Percentiles rank a stretch among this genome's conserved stretches.
phyloP scores from a whole-genome alignment of 92 coral and sea anemone genomes.

The Parazoanthus darwini region DNA sequence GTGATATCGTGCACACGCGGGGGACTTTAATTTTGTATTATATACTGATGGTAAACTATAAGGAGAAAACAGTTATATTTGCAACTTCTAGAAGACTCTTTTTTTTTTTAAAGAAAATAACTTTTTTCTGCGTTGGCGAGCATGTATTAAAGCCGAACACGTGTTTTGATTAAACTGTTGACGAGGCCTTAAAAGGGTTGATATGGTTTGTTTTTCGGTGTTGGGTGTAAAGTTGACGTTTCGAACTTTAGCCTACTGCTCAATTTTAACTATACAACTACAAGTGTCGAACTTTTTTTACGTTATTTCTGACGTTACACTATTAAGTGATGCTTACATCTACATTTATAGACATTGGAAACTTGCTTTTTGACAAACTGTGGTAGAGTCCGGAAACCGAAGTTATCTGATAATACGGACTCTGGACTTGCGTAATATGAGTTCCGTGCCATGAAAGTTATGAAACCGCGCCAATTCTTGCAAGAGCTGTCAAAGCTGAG shows the following conservation, averaged over 20 bases:
- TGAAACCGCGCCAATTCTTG: not conserved
- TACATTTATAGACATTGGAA: not conserved
- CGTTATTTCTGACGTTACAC: not conserved
- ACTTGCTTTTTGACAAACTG: not conserved
- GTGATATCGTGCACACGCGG: not conserved
- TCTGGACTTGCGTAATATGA: conserved; percentile 1
- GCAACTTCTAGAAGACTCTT: no score
- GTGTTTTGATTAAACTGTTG: no score
- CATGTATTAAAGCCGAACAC: no score
- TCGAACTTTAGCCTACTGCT: no score
- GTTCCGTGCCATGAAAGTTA: not conserved
- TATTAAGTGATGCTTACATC: not conserved
- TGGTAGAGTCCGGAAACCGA: conserved; percentile 2
- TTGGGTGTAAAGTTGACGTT: not conserved
- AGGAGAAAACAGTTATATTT: no score
- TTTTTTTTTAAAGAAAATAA: no score
- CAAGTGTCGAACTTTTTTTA: not conserved
- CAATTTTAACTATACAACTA: not conserved
- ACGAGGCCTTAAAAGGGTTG: no score
- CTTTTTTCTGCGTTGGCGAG: no score
- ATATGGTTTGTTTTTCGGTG: no score
- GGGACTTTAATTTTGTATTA: not conserved
- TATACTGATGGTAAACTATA: not conserved
- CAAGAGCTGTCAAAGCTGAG: not conserved
- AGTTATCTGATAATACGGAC: not conserved